These are phyloP conservation scores for Apolygus lucorum DNA, from an alignment of 1,140 invertebrate genomes.

Conservation along the genomic window DNA sequence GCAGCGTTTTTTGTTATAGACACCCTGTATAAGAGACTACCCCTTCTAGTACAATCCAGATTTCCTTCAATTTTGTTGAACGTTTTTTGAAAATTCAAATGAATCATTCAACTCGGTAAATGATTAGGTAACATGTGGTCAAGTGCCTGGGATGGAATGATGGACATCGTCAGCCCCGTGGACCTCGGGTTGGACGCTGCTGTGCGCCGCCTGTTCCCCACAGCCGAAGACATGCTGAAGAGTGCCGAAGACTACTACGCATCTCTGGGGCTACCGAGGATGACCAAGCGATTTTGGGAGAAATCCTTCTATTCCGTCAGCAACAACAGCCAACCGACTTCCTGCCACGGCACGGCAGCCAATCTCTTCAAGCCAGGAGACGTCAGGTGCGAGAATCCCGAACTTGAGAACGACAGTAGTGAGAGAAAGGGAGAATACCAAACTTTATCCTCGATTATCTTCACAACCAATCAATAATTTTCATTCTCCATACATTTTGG, in stretches of 20 bases:
- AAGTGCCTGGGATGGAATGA: slow-evolving; percentile 49
- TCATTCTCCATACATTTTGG: too few species aligned
- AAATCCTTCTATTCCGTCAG: slow-evolving; percentile 40
- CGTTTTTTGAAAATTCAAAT: too few species aligned
- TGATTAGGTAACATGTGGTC: slow-evolving; percentile 48
- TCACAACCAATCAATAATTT: too few species aligned
- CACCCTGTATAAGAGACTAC: too few species aligned
- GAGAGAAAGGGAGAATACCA: too few species aligned
- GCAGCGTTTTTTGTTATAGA: too few species aligned
- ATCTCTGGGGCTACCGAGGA: slow-evolving; percentile 49
- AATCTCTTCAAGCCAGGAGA: slow-evolving; percentile 58
- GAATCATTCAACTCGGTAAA: too few species aligned
- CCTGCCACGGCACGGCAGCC: slow-evolving; percentile 57
- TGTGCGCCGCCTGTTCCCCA: slow-evolving; percentile 49
- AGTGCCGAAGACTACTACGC: slow-evolving; percentile 54
- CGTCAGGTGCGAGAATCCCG: too few species aligned
- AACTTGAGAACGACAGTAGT: too few species aligned
- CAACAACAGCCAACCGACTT: slow-evolving; percentile 40
- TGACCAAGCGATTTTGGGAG: slow-evolving; percentile 52
- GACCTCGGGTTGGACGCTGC: slow-evolving; percentile 37
- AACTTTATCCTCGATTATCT: too few species aligned
- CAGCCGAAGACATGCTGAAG: slow-evolving; percentile 48
- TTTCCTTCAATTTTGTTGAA: too few species aligned
- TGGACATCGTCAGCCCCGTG: slow-evolving; percentile 40
- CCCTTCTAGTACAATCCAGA: too few species aligned